Base-by-base conservation (phyloP, 1,140 invertebrate species). In the Anastatus disparis region DNA sequence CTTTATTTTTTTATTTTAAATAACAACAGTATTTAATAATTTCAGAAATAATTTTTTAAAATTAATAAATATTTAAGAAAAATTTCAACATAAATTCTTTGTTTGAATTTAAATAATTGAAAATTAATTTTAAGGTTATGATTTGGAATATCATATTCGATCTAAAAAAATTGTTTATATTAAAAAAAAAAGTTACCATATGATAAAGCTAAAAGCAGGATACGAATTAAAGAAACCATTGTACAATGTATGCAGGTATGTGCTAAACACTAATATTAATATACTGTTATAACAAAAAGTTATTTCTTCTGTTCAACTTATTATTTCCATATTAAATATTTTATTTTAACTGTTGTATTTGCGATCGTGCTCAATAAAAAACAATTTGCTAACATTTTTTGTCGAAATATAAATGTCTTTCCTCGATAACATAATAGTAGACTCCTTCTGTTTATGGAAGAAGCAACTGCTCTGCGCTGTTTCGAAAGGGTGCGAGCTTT, bases 141-240 rank as follows among this genome's bases (percentile, higher is more conserved):
- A 64, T 10, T 20, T 72, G 3, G 20, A 62, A 27, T 10, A 35
- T 42, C 12, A 40, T 4, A 7, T 26, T 69, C n/a, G 24, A 67
- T 55, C 31, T 50, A 40, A 56, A 50, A 48, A 70, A 8, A 22
- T 20, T 27, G 56, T 59, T 40, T 52, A 50, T 8, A 15, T 27
- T 35, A 12, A 15, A 52, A 55, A 76, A 74, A 76, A n/a, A n/a
- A n/a, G n/a, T n/a, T 75, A 81, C 81, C 75, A 64, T 63, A 81
- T 70, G 77, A 65, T 55, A 71, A 27, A 69, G 74, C 53, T 50
- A 80, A 70, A 69, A 79, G 52, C 10, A 73, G 35, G n/a, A 81
- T 68, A 75, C 74, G 78, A 44, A 62, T 50, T 61, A 81, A 56
- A 56, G 75, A 79, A 79, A 79, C 75, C 79, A 82, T 82, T 70